Percentiles rank a stretch among this genome's conserved stretches.
These are phyloP conservation scores for Pogoniulus pusillus DNA, from an alignment of 2,797 vertebrate species.

Conservation along the genomic window DNA sequence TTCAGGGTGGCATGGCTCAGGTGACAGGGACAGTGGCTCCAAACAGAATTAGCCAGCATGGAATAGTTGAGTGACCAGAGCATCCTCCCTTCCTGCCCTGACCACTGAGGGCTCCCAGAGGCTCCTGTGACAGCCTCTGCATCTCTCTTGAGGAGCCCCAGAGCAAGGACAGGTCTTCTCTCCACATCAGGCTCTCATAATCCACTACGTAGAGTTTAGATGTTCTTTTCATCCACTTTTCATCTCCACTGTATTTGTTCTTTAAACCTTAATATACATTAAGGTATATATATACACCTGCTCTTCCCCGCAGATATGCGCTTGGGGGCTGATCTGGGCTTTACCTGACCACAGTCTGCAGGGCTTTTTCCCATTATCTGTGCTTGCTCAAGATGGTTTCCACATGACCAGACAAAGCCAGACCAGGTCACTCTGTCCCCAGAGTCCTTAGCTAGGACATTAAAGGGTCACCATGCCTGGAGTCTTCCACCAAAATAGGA, in stretches of 20 bases:
- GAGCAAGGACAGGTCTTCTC: background rate
- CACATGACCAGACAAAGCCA: background rate
- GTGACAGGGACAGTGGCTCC: background rate
- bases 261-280: background rate
- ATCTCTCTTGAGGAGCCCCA: background rate
- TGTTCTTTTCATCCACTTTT: background rate
- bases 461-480: background rate
- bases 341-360: background rate
- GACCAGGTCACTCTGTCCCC: background rate
- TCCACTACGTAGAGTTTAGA: background rate
- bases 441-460: background rate
- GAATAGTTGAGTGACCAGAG: background rate
- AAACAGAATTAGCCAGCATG: background rate
- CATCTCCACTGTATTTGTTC: background rate
- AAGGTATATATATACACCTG: too few relatives aligned
- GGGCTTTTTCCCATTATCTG: background rate
- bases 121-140: background rate
- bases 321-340: background rate
- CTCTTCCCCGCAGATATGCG: background rate
- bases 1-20: background rate
- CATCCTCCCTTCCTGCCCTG: background rate
- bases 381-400: background rate
- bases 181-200: accelerated
- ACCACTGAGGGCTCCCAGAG: background rate
- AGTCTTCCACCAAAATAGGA: background rate